Conservation (phyloP, 2,113 vertebrate species). For the Ammospiza caudacuta region DNA sequence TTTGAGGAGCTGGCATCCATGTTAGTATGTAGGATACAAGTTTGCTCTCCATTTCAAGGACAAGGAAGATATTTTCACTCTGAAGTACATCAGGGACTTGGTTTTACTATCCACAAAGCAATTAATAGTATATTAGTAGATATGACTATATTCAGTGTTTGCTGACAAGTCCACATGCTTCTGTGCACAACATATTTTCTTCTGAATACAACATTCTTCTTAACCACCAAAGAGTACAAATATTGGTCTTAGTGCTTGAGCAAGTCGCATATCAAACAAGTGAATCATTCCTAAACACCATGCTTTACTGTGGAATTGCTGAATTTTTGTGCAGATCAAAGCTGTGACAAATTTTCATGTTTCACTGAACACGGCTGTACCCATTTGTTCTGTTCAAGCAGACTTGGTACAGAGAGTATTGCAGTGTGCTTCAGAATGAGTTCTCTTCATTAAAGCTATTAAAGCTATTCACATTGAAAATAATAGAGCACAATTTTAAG, state of each 20-base stretch:
- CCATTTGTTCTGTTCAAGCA: background rate
- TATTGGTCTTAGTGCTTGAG: constrained; percentile 19
- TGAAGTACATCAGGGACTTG: background rate
- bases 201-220: constrained; percentile 22
- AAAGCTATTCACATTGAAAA: background rate
- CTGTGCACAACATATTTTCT: constrained; percentile 25
- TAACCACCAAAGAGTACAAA: constrained; percentile 24
- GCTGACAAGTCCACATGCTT: constrained; percentile 43
- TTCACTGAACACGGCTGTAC: background rate
- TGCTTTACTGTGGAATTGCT: background rate
- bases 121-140: constrained; percentile 4
- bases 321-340: background rate
- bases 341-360: background rate
- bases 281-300: background rate
- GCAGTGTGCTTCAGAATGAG: background rate
- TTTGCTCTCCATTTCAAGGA: background rate
- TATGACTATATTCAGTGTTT: constrained; percentile 18
- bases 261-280: background rate
- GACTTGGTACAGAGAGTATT: background rate
- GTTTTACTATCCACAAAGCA: background rate
- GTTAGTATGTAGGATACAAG: background rate
- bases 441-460: background rate
- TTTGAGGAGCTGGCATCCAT: background rate
- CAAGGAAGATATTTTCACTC: background rate
- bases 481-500: background rate